phyloP scores from a whole-genome alignment of 2,888 invertebrate genomes.

The Fragum fragum region DNA sequence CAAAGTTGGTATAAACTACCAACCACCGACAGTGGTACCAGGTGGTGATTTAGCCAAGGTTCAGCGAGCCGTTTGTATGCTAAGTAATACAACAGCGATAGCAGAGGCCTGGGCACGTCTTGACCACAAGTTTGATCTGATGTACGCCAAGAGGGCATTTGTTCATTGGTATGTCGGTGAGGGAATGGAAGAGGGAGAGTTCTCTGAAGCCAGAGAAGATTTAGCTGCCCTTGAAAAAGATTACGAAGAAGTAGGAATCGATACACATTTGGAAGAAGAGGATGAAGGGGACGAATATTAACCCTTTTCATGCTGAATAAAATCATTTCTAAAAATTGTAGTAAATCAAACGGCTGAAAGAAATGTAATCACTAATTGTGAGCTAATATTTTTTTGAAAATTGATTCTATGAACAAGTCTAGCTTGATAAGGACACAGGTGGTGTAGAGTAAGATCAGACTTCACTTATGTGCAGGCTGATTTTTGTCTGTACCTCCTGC shows the following conservation, averaged over 20 bases:
- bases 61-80: slow-evolving; percentile 87
- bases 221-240: slow-evolving; percentile 82
- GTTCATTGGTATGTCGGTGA: slow-evolving; percentile 87
- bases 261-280: slow-evolving; percentile 7
- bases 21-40: slow-evolving; percentile 91
- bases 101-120: slow-evolving; percentile 87
- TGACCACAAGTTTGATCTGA: slow-evolving; percentile 85
- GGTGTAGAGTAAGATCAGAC: too few species aligned
- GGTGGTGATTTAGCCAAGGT: slow-evolving; percentile 93
- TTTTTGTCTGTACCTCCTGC: too few species aligned
- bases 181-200: slow-evolving; percentile 86
- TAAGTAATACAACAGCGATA: slow-evolving; percentile 88
- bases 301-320: too few species aligned
- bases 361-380: too few species aligned
- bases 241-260: slow-evolving; percentile 57
- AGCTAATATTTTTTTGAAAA: too few species aligned
- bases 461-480: too few species aligned
- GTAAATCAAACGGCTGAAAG: too few species aligned
- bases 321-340: too few species aligned
- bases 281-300: slow-evolving; percentile 4
- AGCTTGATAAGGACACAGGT: too few species aligned
- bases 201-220: slow-evolving; percentile 79
- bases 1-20: slow-evolving; percentile 94
- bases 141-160: slow-evolving; percentile 83
- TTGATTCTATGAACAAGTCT: too few species aligned